These are phyloP conservation scores for Drosophila lowei DNA, from an alignment of 1,140 invertebrate species.

Conservation along the genomic window DNA sequence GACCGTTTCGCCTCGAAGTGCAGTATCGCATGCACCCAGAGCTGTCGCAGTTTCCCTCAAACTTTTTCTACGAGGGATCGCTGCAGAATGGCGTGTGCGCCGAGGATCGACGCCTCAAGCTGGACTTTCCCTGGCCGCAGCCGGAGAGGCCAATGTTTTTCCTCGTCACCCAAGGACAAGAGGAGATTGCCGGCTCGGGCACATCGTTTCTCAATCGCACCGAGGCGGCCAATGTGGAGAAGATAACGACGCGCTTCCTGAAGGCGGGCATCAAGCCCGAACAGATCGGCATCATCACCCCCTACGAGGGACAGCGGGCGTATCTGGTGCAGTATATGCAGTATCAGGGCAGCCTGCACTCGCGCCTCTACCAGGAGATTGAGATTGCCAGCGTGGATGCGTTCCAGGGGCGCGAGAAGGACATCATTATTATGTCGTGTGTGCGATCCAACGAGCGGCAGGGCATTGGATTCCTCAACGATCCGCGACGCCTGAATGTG, in stretches of 20 bases:
- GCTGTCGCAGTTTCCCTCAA: conserved; percentile 98
- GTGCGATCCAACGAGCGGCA: conserved; percentile 96
- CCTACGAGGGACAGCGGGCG: conserved; percentile 99
- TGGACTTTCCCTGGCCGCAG: conserved; percentile 99
- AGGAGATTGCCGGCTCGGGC: conserved; percentile 99
- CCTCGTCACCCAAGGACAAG: conserved; percentile 98
- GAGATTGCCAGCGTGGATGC: conserved; percentile 99
- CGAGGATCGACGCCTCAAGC: conserved; percentile 94
- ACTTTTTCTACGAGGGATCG: conserved; percentile 99
- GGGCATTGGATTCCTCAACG: conserved; percentile 98
- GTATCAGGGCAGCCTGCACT: conserved; percentile 97
- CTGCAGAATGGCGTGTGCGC: conserved; percentile 99
- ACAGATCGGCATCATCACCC: conserved; percentile 99
- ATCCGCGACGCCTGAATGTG: conserved; percentile 98
- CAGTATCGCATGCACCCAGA: conserved; percentile 99
- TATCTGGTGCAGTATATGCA: conserved; percentile 99
- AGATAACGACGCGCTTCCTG: conserved; percentile 96
- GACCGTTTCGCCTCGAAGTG: conserved; percentile 97
- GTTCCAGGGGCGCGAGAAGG: conserved; percentile 98
- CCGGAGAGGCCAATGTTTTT: conserved; percentile 99
- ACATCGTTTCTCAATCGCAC: conserved; percentile 99
- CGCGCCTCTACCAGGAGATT: conserved; percentile 99
- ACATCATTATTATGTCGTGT: conserved; percentile 99
- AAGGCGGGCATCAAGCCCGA: conserved; percentile 98
- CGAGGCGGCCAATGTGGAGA: conserved; percentile 99